A percentile compares a stretch with the other conserved stretches of the same genome.
Conservation (phyloP, 2,888 invertebrate genomes). For the Halocaridina rubra region DNA sequence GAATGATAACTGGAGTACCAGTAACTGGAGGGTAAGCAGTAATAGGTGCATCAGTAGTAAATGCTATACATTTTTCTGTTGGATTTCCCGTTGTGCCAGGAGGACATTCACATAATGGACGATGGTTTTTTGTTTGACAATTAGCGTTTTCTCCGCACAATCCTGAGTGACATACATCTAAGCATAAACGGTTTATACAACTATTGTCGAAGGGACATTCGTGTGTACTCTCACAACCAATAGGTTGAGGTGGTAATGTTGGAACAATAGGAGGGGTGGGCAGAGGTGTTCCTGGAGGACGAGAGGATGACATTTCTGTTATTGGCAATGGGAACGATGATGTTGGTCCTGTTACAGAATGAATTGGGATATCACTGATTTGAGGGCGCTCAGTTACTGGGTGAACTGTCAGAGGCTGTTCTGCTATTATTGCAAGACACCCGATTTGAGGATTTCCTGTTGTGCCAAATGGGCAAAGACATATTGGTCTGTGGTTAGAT, state of each 20-base stretch:
- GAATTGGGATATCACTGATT: slow-evolving; percentile 27
- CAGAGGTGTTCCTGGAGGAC: neutral
- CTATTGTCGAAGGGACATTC: slow-evolving; percentile 88
- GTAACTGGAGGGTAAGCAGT: slow-evolving; percentile 13
- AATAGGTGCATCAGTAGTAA: slow-evolving; percentile 16
- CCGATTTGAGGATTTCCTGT: slow-evolving; percentile 90
- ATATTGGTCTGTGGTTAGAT: slow-evolving; percentile 85
- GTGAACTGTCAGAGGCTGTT: slow-evolving; percentile 30
- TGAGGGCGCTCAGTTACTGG: slow-evolving; percentile 34
- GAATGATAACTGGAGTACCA: neutral
- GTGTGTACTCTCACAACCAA: slow-evolving; percentile 86
- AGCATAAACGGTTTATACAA: slow-evolving; percentile 85
- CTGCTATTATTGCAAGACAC: slow-evolving; percentile 72
- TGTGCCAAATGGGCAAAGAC: slow-evolving; percentile 93
- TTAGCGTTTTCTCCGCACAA: slow-evolving; percentile 87
- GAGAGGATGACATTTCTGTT: neutral
- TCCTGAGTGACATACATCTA: slow-evolving; percentile 71
- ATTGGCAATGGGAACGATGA: slow-evolving; percentile 17
- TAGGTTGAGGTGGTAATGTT: slow-evolving; percentile 68
- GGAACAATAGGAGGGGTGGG: neutral
- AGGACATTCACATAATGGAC: slow-evolving; percentile 83
- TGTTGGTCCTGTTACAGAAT: slow-evolving; percentile 46
- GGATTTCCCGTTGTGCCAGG: slow-evolving; percentile 86
- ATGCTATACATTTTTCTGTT: slow-evolving; percentile 77
- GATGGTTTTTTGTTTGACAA: slow-evolving; percentile 79